Base-by-base conservation (phyloP, 2,888 invertebrate genomes). In the Sepiola atlantica region DNA sequence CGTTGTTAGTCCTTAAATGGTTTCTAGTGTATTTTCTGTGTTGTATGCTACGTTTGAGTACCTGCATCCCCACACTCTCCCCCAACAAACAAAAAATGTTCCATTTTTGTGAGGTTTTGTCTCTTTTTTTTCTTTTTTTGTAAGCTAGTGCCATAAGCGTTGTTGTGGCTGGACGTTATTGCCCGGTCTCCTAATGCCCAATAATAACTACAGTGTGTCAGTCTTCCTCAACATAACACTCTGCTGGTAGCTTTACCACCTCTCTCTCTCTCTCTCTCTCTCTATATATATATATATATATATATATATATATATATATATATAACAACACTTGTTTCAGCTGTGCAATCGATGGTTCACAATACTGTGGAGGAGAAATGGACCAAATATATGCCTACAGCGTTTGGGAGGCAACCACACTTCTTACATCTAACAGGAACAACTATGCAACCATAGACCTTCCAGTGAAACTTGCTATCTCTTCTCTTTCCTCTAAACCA, bases 1-100 rank as follows among this genome's bases (percentile, higher is more conserved):
- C n/a, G 92, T 92, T 45, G 35, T 92, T 92, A 92, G 92, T 92
- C 92, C 18, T 92, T 54, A 92, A 45, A 77, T 77, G 77, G 77
- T 77, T 77, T 77, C n/a, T 77, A 77, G 77, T 77, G 77, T 77
- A 77, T 77, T 77, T 45, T 77, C 77, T 14, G n/a, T 77, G 77
- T 77, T 77, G 77, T 77, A n/a, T 77, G 77, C 77, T 77, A 77
- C 77, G 16, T 77, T 77, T 77, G 77, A 77, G 77, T 77, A 77
- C n/a, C n/a, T 77, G 77, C 77, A 77, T 77, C 77, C 77, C 45
- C 45, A 45, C 45, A 45, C 45, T 45, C 8, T 45, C 2, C 45
- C 45, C 45, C 2, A 45, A 77, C 77, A n/a, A n/a, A 77, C 16
- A n/a, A 16, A 16, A n/a, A n/a, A 77, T 77, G 77, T 77, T 77